phyloP scores from a whole-genome alignment of 2,888 invertebrate genomes.

The Acanthosepion lycidas region DNA sequence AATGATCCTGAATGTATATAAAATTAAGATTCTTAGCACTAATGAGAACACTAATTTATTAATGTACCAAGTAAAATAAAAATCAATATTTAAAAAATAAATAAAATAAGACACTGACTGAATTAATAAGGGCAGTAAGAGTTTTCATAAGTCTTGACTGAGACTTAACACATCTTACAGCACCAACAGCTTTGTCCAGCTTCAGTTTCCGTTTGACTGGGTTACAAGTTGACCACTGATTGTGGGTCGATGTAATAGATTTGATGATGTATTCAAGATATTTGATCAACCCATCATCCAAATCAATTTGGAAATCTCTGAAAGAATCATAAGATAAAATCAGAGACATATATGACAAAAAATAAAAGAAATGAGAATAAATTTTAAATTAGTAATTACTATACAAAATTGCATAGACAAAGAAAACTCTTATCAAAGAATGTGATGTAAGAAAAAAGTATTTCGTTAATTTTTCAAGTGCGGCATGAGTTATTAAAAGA shows the following conservation, averaged over 20 bases:
- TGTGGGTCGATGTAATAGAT: not conserved
- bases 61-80: not conserved
- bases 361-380: not conserved
- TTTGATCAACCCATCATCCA: constrained; percentile 61
- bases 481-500: no score
- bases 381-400: no score
- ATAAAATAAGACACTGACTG: not conserved
- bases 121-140: not conserved
- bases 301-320: constrained; percentile 65
- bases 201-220: constrained; percentile 46
- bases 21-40: no score
- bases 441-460: no score
- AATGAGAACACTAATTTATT: no score
- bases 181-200: constrained; percentile 49
- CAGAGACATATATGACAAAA: not conserved
- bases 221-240: constrained; percentile 35
- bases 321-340: not conserved
- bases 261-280: constrained; percentile 58
- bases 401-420: no score
- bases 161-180: not conserved
- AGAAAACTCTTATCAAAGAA: no score
- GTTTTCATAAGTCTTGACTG: not conserved
- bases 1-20: no score
- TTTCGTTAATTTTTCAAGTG: no score
- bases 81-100: not conserved